Conservation (phyloP, 1,140 invertebrate genomes). For the Teleopsis dalmanni region DNA sequence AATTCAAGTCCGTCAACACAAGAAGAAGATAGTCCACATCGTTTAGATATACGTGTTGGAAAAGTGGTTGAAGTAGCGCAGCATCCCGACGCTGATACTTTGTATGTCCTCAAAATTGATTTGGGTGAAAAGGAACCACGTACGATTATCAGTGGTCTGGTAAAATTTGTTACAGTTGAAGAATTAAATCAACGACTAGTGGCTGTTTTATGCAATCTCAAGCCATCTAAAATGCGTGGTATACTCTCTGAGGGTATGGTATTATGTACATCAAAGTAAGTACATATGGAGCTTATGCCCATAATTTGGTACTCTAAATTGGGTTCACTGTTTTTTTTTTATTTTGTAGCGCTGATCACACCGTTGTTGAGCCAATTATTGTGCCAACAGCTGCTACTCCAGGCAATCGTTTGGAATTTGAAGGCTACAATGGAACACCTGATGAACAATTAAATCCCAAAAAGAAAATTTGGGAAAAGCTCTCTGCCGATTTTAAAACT, state of each 20-base stretch:
- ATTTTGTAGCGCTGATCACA: conserved; percentile 57
- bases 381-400: conserved; percentile 63
- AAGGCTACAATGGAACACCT: conserved; percentile 69
- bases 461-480: conserved; percentile 95
- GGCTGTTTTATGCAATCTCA: conserved; percentile 87
- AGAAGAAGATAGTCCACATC: conserved; percentile 62
- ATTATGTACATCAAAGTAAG: conserved; percentile 78
- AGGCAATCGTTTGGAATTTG: conserved; percentile 75
- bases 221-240: conserved; percentile 88
- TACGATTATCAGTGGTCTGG: conserved; percentile 82
- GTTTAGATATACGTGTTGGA: conserved; percentile 88
- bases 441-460: conserved; percentile 89
- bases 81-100: conserved; percentile 90
- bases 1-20: conserved; percentile 29
- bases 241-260: conserved; percentile 86
- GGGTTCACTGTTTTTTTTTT: not conserved
- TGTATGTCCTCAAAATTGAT: conserved; percentile 93
- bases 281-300: conserved; percentile 9
- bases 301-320: not conserved
- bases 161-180: conserved; percentile 79
- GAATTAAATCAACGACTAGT: conserved; percentile 81
- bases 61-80: conserved; percentile 80
- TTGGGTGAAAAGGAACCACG: conserved; percentile 61
- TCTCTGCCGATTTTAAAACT: conserved; percentile 75
- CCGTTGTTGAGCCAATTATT: conserved; percentile 75